These are phyloP conservation scores for Cheiracanthium punctorium DNA, from an alignment of 2,888 invertebrate genomes.

Conservation along the genomic window DNA sequence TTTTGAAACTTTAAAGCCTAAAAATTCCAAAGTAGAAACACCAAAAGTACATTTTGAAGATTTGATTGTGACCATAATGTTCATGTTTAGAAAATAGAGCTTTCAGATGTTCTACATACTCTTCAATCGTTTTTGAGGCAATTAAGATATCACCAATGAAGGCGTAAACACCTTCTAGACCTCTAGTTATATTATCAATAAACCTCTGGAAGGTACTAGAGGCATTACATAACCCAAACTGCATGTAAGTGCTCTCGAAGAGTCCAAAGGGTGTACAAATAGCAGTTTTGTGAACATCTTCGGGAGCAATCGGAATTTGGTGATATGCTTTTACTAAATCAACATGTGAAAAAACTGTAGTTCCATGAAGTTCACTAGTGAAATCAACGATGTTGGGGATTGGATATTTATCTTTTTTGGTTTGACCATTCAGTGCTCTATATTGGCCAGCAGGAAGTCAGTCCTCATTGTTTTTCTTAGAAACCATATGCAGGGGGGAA, in stretches of 20 bases:
- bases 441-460: constrained; percentile 37
- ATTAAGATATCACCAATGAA: not conserved
- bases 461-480: constrained; percentile 21
- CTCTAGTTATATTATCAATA: not conserved
- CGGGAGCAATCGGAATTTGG: constrained; percentile 45
- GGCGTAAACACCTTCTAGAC: not conserved
- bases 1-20: not conserved
- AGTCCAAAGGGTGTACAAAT: constrained; percentile 45
- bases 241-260: constrained; percentile 71
- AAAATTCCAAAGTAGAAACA: not conserved
- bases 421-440: constrained; percentile 19
- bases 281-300: constrained; percentile 43
- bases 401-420: constrained; percentile 26
- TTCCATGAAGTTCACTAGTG: constrained; percentile 28
- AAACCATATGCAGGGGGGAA: constrained; percentile 51
- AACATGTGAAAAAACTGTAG: constrained; percentile 24
- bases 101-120: not conserved
- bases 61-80: not conserved
- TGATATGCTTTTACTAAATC: constrained; percentile 29
- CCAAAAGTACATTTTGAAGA: not conserved
- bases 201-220: constrained; percentile 25
- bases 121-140: not conserved
- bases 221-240: constrained; percentile 73
- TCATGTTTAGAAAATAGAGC: not conserved
- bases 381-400: constrained; percentile 27